Evolutionary conservation across 2,888 invertebrate genomes (phyloP), one percentile per base, ranked within the genome.

Genomic region (Lissonota sp.): DNA sequence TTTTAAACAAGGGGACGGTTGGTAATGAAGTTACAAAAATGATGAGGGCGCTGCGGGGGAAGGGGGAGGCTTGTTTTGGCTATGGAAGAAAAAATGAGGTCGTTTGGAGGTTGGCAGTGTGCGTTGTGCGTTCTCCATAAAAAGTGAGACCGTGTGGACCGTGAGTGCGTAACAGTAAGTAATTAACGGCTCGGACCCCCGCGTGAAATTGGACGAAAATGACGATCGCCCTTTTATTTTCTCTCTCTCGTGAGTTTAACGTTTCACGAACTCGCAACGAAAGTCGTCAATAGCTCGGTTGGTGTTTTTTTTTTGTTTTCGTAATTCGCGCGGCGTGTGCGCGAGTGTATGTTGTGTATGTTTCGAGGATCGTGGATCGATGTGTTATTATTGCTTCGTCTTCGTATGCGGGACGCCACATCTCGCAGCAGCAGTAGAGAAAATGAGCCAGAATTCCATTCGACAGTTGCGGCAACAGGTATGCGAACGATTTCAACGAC

Each of bases 121-220:
- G 46, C 63, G 26, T 49, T 46, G 44, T 16, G 55, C 55, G 44
- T 57, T 53, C 67, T 67, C 67, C 49, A 49, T 49, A 49, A 49
- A 49, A 49, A 12, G 5, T n/a, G n/a, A 49, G 49, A 49, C 26
- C n/a, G n/a, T 10, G 46, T 46, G 46, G 46, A 46, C 46, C 49
- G 49, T 49, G 49, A 49, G 49, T 49, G 70, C 12, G 70, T 57
- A 70, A 70, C 58, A 70, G 71, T 70, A 70, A 75, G 84, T 85
- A 85, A 85, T 85, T 85, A 85, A 85, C 85, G 80, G 80, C 69
- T 80, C 70, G 84, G 83, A 76, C 75, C 49, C 58, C 49, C 78
- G 85, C 85, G 84, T 85, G 85, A 85, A 85, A 85, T 85, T 84
- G 82, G 78, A 64, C 72, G 79, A 79, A 78, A 83, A 80, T 85